Evolutionary conservation across 2,888 invertebrate genomes (phyloP).

Genomic region (Tachystola acroxantha): DNA sequence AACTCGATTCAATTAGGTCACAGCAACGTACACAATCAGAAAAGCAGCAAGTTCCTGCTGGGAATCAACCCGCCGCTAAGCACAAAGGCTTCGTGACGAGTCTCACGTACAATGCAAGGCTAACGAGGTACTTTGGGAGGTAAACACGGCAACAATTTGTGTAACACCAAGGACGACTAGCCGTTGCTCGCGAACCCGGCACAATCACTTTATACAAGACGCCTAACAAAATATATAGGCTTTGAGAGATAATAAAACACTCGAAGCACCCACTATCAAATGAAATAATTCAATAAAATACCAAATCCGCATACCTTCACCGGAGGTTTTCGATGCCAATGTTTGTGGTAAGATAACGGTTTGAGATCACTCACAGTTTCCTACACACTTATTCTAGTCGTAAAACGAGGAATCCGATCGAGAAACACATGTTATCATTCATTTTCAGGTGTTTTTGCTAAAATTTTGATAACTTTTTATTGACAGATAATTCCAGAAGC

Average conservation of each 20-base stretch:
- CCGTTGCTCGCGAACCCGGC: slow-evolving; percentile 13
- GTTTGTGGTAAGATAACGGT: slow-evolving; percentile 18
- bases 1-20: slow-evolving; percentile 57
- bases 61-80: slow-evolving; percentile 12
- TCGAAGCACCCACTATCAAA: slow-evolving; percentile 4
- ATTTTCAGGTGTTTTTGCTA: slow-evolving; percentile 57
- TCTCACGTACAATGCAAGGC: background rate
- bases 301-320: slow-evolving; percentile 33
- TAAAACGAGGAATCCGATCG: slow-evolving; percentile 25
- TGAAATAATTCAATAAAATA: slow-evolving; percentile 10
- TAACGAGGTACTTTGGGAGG: slow-evolving; percentile 12
- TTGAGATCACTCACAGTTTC: slow-evolving; percentile 22
- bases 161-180: slow-evolving; percentile 17
- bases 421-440: slow-evolving; percentile 58
- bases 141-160: slow-evolving; percentile 22
- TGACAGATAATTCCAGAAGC: slow-evolving; percentile 32
- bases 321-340: slow-evolving; percentile 30
- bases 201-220: background rate
- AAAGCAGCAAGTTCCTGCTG: slow-evolving; percentile 16
- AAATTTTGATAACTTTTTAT: slow-evolving; percentile 51
- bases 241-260: background rate
- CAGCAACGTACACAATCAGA: slow-evolving; percentile 12
- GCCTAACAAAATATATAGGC: slow-evolving; percentile 3
- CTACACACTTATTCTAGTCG: slow-evolving; percentile 34
- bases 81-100: slow-evolving; percentile 40